Base-by-base conservation (phyloP, 1,140 invertebrate genomes). In the Onthophagus taurus region DNA sequence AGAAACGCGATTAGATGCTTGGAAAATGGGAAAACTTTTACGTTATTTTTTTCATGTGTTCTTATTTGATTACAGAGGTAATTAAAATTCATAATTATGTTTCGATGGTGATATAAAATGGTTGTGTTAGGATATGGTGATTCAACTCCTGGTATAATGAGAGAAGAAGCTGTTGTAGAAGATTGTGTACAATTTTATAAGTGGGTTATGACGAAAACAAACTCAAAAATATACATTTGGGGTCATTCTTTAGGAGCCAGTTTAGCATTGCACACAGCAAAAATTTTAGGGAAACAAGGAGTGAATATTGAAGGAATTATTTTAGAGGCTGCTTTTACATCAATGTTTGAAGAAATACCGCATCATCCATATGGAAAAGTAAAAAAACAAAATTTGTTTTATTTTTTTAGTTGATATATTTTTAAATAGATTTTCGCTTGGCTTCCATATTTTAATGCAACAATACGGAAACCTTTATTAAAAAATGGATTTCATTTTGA, bases 31-130 rank as follows among this genome's bases (percentile, higher is more conserved):
- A 42, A 24, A 34, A n/a, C 51, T 56, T 9, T 31, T 60, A 7
- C 42, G 56, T n/a, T 44, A 52, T 35, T 50, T 52, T 36, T 60
- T 61, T 44, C 89, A 96, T 67, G 75, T 97, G n/a, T 68, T 97
- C 36, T 73, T 86, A 4, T 83, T 95, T 54, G 93, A 97, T 66
- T 97, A 97, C 63, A 70, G 90, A 70, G 82, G 83, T 82, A 67
- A 69, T 14, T 26, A 7, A n/a, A 21, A 21, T 5, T 37, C 14
- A 17, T 18, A 26, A 26, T 26, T 26, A 26, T n/a, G n/a, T n/a
- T n/a, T n/a, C n/a, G n/a, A 26, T 26, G 23, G n/a, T 7, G 23
- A n/a, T 26, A 26, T 26, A 26, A 26, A 26, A 7, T 26, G 6
- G 6, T 33, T 24, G 17, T 37, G 49, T 23, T 24, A 63, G 61